Conservation (phyloP, 2,113 vertebrate genomes). For the Oncorhynchus kisutch region DNA sequence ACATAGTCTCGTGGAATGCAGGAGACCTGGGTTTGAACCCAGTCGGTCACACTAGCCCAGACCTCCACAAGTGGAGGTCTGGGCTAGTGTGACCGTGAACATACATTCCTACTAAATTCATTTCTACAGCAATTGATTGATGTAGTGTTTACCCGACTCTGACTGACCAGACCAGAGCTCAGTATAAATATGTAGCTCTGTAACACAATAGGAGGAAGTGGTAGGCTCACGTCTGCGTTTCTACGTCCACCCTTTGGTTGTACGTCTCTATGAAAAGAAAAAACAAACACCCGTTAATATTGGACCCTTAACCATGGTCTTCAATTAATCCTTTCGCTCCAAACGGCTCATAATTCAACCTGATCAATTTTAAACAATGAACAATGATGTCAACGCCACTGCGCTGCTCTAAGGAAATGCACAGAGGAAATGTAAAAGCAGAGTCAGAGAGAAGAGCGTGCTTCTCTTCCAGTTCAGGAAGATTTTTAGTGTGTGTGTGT, state of each 20-base stretch:
- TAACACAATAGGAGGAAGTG: constrained; percentile 71
- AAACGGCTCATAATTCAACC: not conserved
- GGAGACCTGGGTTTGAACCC: no score
- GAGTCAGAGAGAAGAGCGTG: no score
- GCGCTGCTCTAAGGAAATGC: constrained; percentile 19
- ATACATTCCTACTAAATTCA: not conserved
- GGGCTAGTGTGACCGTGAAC: no score
- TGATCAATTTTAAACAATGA: not conserved
- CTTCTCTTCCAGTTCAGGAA: constrained; percentile 10
- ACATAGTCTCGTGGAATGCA: no score
- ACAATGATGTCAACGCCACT: not conserved
- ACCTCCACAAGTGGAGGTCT: no score
- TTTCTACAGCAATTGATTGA: constrained; percentile 52
- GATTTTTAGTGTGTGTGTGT: constrained; percentile 53
- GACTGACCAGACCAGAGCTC: constrained; percentile 34
- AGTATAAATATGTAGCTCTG: constrained; percentile 49
- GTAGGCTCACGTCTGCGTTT: constrained; percentile 41
- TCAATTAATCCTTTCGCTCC: not conserved
- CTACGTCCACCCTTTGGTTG: constrained; percentile 12
- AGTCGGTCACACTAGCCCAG: no score
- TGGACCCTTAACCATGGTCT: not conserved
- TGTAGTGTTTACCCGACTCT: constrained; percentile 47
- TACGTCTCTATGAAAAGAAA: constrained; percentile 9
- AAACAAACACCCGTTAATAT: constrained; percentile 14
- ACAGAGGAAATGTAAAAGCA: constrained; percentile 7